These are phyloP conservation scores for Nettapus auritus DNA, from an alignment of 2,113 vertebrate genomes.

Conservation along the genomic window DNA sequence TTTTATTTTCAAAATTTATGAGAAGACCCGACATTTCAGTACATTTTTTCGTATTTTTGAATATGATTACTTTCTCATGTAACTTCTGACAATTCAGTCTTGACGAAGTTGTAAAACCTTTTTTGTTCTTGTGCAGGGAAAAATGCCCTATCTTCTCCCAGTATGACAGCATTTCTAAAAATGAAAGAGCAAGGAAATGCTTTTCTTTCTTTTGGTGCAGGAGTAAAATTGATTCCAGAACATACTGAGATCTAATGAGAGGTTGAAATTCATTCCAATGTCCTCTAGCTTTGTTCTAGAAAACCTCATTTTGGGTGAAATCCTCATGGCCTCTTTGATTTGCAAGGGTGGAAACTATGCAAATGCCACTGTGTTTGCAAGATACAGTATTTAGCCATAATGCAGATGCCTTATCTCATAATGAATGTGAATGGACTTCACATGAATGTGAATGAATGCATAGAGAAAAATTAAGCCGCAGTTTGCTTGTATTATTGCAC, in stretches of 20 bases:
- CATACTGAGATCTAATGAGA: not conserved
- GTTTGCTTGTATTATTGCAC: not conserved
- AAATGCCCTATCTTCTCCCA: not conserved
- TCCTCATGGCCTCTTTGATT: not conserved
- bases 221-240: not conserved
- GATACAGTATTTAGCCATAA: conserved; percentile 1
- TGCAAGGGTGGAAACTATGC: not conserved
- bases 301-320: not conserved
- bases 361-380: not conserved
- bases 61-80: not conserved
- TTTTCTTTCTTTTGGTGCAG: not conserved
- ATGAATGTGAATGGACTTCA: not conserved
- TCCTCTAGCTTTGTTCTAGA: not conserved
- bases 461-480: not conserved
- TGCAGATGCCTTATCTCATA: not conserved
- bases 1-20: not conserved
- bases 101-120: not conserved
- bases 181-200: not conserved
- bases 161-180: not conserved
- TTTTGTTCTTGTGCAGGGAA: not conserved
- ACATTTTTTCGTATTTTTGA: not conserved
- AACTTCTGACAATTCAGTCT: not conserved
- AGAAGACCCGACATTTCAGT: not conserved
- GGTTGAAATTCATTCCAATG: not conserved
- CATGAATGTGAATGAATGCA: not conserved